A percentile compares a stretch with the other conserved stretches of the same genome.
Evolutionary conservation across 2,888 invertebrate genomes (phyloP).

Genomic region (Megaustenia siamemsis): DNA sequence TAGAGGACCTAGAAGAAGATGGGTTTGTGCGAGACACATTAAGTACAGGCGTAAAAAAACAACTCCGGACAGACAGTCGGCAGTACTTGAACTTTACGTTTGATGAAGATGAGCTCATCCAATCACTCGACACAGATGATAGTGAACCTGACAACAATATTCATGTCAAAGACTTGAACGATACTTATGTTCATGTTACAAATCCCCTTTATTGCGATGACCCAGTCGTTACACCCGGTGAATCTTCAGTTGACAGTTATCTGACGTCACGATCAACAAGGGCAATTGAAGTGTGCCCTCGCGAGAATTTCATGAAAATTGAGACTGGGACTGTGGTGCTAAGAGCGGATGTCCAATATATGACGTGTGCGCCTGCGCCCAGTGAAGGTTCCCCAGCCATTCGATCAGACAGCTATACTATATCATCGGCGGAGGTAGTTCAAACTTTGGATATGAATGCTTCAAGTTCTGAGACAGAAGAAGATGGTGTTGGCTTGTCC

Average conservation of each 20-base stretch:
- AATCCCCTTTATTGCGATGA: constrained; percentile 21
- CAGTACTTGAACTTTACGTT: constrained; percentile 69
- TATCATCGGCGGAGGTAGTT: not conserved
- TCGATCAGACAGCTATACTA: constrained; percentile 30
- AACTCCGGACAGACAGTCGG: constrained; percentile 64
- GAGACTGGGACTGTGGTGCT: not conserved
- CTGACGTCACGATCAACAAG: not conserved
- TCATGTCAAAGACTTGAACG: not conserved
- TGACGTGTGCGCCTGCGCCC: not conserved
- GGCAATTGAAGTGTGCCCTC: not conserved
- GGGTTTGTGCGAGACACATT: constrained; percentile 51
- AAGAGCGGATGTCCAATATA: not conserved
- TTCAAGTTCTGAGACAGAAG: constrained; percentile 36
- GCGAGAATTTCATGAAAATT: constrained; percentile 12
- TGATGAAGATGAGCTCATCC: constrained; percentile 59
- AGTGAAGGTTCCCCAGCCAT: not conserved
- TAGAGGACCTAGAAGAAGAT: constrained; percentile 52
- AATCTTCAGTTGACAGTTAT: not conserved
- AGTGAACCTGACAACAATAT: constrained; percentile 9
- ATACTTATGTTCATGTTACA: not conserved
- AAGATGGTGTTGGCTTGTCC: constrained; percentile 25
- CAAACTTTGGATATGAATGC: not conserved
- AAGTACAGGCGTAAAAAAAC: constrained; percentile 60
- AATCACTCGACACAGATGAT: constrained; percentile 30
- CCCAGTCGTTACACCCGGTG: not conserved